Base-by-base conservation (phyloP, 2,113 vertebrate genomes). In the Mesoclemmys tuberculata region DNA sequence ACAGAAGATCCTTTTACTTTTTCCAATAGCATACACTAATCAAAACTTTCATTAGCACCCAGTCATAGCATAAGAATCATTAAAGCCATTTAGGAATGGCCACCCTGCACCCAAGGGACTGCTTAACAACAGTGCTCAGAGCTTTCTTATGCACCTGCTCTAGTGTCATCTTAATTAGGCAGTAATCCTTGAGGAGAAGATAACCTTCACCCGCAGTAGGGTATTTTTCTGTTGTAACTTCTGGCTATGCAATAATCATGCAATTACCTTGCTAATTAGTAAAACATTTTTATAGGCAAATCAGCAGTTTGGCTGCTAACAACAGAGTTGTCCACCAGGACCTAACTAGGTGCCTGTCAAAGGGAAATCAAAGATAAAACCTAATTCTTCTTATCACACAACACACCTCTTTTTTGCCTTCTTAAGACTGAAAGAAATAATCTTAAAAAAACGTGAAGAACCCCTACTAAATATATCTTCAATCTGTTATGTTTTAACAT, bases 241-340 rank as follows among this genome's bases (percentile, higher is more conserved):
- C 91, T 95, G 92, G 91, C 96, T 93, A 82, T 95, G 88, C 86
- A 97, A 97, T 94, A 96, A 95, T 94, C 93, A 87, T 92, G 82
- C 92, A 97, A 97, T 97, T 97, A 95, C 85, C 93, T 91, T 90
- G 82, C 82, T 95, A 97, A 97, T 93, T 91, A 96, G 74, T 94
- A 51, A 97, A 91, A 96, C 81, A 93, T 83, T 96, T 71, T 96
- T 90, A 95, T 89, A 90, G 90, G 89, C 87, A 93, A 84, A 92
- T 87, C 79, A 94, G 89, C 31, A 74, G 93, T 35, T 89, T 93
- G 96, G 90, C 82, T 96, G 84, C 84, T 92, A 91, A 92, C 41
- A 44, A 55, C 51, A 88, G 38, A 61, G 35, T 93, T 88, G 88
- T 95, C 55, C 93, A 68, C 88, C 1, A 3, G 96, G 79, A 83